Conservation (phyloP, 2,888 invertebrate species). For the Drymonia ruficornis region DNA sequence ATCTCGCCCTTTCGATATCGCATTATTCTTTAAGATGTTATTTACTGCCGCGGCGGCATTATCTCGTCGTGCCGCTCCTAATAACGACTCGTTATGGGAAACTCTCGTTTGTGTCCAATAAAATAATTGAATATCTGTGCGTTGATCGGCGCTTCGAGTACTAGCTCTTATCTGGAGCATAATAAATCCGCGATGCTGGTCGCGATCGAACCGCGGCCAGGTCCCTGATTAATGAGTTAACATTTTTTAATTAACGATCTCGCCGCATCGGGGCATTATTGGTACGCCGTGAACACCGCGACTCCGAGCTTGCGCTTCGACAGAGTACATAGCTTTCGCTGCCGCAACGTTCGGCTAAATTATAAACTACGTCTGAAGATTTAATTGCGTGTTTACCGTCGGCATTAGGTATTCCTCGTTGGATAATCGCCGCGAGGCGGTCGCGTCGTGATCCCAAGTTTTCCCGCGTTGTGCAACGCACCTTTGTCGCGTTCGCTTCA, state of each 20-base stretch:
- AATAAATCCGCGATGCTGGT: conserved; percentile 65
- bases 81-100: conserved; percentile 49
- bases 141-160: conserved; percentile 38
- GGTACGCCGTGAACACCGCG: conserved; percentile 42
- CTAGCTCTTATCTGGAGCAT: conserved; percentile 63
- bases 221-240: conserved; percentile 66
- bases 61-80: conserved; percentile 33
- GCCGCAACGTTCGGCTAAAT: conserved; percentile 53
- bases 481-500: conserved; percentile 57
- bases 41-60: conserved; percentile 30
- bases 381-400: conserved; percentile 66
- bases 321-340: conserved; percentile 48
- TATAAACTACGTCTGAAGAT: conserved; percentile 55
- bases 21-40: conserved; percentile 35
- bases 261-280: conserved; percentile 47
- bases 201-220: conserved; percentile 55
- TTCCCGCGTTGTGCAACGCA: conserved; percentile 65
- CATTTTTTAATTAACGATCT: conserved; percentile 71
- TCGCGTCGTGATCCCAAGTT: conserved; percentile 67
- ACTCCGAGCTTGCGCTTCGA: conserved; percentile 40
- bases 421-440: conserved; percentile 56
- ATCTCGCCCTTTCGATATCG: conserved; percentile 25
- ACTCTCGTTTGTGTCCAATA: conserved; percentile 49
- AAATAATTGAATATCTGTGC: conserved; percentile 52
- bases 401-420: conserved; percentile 55